Base-by-base conservation (phyloP, 2,888 invertebrate species). In the Eupelmus urozonus region DNA sequence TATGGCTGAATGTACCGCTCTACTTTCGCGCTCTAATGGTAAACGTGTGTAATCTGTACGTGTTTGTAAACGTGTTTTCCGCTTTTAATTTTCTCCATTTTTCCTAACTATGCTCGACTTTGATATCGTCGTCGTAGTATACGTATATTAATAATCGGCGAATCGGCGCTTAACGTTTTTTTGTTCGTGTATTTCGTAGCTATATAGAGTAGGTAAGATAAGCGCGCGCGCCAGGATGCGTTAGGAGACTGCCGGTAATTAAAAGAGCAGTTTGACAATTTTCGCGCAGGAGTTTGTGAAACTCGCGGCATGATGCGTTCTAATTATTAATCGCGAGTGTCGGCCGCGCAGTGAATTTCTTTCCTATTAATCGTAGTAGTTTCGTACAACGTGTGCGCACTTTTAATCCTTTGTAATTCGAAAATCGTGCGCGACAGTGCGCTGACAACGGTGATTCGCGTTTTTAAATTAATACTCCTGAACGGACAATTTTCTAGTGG, bases 1-100 rank as follows among this genome's bases (percentile, higher is more conserved):
- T n/a, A n/a, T 25, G 77, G n/a, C 34, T 67, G 69, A 69, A 78
- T 78, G 73, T 69, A 62, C 62, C 49, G 73, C 73, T 73, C 72
- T 25, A 34, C 18, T 72, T 72, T 71, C 25, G 72, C 67, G 66
- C 67, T 70, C 25, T 71, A 65, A 16, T 49, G 20, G 42, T 27
- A 45, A 16, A 25, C n/a, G n/a, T 27, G 18, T 62, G 53, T 53
- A 67, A 25, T 20, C 20, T 34, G 23, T 42, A 27, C 27, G 25
- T n/a, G 40, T 45, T 42, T 49, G 1, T 62, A n/a, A 40, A 49
- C 45, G 4, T 9, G 45, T 65, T 45, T 34, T 9, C 13, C 2
- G 29, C 11, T 62, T 62, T 76, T 49, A 13, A n/a, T 70, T 65
- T 60, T 40, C 11, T 18, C 16, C 25, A 20, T 25, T 13, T 57